A percentile compares a stretch with the other conserved stretches of the same genome.
Evolutionary conservation across 1,140 invertebrate genomes (phyloP).

Genomic region (Achatina immaculata): DNA sequence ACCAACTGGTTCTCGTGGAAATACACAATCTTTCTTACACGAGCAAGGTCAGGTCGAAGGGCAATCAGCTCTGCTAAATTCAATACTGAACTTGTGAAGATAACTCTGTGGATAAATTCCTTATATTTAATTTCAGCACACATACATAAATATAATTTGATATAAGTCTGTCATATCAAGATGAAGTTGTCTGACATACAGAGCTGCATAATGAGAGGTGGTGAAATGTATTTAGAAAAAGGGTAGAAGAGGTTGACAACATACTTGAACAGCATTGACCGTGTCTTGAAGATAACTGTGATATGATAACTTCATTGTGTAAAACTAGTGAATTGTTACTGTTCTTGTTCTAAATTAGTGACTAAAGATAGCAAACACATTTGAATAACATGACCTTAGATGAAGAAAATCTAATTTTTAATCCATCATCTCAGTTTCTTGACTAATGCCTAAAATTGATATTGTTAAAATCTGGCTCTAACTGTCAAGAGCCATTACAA

Average conservation of each 20-base stretch:
- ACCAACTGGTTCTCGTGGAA: conserved; percentile 86
- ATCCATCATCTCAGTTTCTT: too few relatives aligned
- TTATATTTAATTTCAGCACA: conserved; percentile 10
- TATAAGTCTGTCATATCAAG: not conserved
- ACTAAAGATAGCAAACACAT: too few relatives aligned
- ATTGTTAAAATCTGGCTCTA: too few relatives aligned
- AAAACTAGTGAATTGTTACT: too few relatives aligned
- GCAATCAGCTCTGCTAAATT: conserved; percentile 81
- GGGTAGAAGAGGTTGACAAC: not conserved
- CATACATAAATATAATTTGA: conserved; percentile 5
- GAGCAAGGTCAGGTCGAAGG: conserved; percentile 77
- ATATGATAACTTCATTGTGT: too few relatives aligned
- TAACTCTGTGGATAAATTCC: conserved; percentile 67
- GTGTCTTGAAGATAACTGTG: not conserved
- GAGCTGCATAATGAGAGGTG: not conserved
- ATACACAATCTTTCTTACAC: conserved; percentile 79
- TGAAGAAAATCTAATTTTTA: too few relatives aligned
- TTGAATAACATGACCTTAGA: too few relatives aligned
- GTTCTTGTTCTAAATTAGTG: too few relatives aligned
- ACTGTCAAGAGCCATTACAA: too few relatives aligned
- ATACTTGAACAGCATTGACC: not conserved
- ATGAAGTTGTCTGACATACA: not conserved
- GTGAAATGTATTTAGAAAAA: not conserved
- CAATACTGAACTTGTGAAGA: conserved; percentile 82
- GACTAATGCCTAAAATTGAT: too few relatives aligned